Percentiles rank a stretch among this genome's conserved stretches.
These are phyloP conservation scores for Chaetura pelagica DNA, from an alignment of 2,113 vertebrate species.

Conservation along the genomic window DNA sequence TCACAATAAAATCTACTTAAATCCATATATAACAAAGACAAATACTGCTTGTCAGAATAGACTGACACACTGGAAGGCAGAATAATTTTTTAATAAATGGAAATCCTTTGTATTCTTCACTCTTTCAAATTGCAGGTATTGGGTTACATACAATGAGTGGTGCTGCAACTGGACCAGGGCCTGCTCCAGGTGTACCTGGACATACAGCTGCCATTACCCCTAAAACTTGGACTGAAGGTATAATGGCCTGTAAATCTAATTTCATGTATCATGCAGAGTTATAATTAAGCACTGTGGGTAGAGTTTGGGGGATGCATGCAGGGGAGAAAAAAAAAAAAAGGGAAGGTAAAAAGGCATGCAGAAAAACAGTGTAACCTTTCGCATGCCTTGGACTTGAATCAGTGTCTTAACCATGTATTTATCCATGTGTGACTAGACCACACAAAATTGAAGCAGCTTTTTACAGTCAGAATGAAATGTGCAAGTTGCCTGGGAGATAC, in stretches of 20 bases:
- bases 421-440: background rate
- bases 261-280: background rate
- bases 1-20: background rate
- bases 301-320: background rate
- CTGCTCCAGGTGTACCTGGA: constrained; percentile 78
- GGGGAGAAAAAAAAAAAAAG: background rate
- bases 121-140: constrained; percentile 72
- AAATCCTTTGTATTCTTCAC: background rate
- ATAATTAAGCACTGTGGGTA: background rate
- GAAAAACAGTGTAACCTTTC: background rate
- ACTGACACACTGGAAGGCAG: background rate
- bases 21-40: background rate
- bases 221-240: constrained; percentile 86
- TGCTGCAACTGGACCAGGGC: constrained; percentile 73
- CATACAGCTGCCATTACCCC: constrained; percentile 75
- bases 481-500: background rate
- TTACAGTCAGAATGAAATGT: background rate
- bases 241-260: background rate
- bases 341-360: background rate
- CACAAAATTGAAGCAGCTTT: background rate
- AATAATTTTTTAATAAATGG: background rate
- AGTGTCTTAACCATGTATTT: background rate
- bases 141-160: constrained; percentile 79
- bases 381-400: background rate
- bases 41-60: background rate